A percentile compares a stretch with the other conserved stretches of the same genome.
These are phyloP conservation scores for Tyria jacobaeae DNA, from an alignment of 2,888 invertebrate species.

Conservation along the genomic window DNA sequence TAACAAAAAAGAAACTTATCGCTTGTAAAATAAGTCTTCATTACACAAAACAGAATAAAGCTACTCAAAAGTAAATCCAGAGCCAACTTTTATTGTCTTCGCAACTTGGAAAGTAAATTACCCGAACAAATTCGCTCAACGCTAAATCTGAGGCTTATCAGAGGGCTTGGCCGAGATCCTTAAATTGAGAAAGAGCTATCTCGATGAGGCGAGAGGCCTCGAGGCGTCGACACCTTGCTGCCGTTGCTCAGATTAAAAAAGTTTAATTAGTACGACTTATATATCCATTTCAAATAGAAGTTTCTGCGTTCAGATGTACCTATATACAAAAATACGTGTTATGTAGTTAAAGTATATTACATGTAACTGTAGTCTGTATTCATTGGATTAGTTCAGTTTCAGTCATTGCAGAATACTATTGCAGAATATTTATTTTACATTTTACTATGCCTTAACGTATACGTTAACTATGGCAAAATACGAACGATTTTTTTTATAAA, in stretches of 20 bases:
- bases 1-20: conserved; percentile 49
- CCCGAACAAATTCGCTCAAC: conserved; percentile 83
- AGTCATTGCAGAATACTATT: no score
- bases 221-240: conserved; percentile 74
- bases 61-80: conserved; percentile 70
- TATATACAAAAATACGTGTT: conserved; percentile 16
- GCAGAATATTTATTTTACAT: no score
- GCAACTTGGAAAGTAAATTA: conserved; percentile 83
- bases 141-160: conserved; percentile 83
- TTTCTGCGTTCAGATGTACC: conserved; percentile 32
- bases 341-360: background rate
- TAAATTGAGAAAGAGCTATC: conserved; percentile 81
- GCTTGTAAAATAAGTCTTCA: conserved; percentile 71
- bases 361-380: no score
- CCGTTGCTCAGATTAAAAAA: conserved; percentile 74
- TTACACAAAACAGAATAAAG: conserved; percentile 74
- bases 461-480: no score
- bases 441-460: no score
- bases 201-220: conserved; percentile 73
- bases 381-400: no score
- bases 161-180: conserved; percentile 74
- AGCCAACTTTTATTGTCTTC: conserved; percentile 83
- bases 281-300: conserved; percentile 57
- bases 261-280: conserved; percentile 74
- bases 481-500: no score